Conservation (phyloP, 2,888 invertebrate species). For the Drosophila nigricruria region DNA sequence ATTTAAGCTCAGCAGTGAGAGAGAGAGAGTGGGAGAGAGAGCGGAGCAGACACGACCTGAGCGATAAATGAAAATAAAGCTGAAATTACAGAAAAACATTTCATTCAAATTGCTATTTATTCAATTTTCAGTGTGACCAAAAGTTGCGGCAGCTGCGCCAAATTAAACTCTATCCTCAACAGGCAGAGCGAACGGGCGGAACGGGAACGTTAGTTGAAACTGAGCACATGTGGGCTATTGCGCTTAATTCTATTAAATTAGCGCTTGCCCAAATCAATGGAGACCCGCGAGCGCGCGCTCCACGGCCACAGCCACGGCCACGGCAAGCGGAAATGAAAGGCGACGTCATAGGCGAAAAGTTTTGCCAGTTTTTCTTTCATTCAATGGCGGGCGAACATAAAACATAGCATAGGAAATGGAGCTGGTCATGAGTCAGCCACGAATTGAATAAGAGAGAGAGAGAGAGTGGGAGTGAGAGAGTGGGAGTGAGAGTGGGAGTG, state of each 20-base stretch:
- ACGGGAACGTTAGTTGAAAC: neutral
- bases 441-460: neutral
- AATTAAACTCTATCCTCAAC: conserved; percentile 37
- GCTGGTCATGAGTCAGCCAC: conserved; percentile 48
- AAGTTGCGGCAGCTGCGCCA: conserved; percentile 59
- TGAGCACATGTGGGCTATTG: conserved; percentile 16
- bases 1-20: conserved; percentile 25
- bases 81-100: conserved; percentile 71
- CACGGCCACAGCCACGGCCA: conserved; percentile 4
- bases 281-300: neutral
- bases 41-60: neutral
- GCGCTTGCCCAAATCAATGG: conserved; percentile 60
- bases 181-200: no score
- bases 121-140: conserved; percentile 53
- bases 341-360: conserved; percentile 44
- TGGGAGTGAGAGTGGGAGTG: neutral
- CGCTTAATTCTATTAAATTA: conserved; percentile 68
- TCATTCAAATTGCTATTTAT: conserved; percentile 64
- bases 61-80: conserved; percentile 69
- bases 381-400: conserved; percentile 46
- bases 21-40: neutral
- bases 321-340: conserved; percentile 55
- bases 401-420: conserved; percentile 46
- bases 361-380: conserved; percentile 22
- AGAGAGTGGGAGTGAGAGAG: neutral